These are phyloP conservation scores for Eidolon helvum DNA, from an alignment of 2,113 vertebrate genomes.

Conservation along the genomic window DNA sequence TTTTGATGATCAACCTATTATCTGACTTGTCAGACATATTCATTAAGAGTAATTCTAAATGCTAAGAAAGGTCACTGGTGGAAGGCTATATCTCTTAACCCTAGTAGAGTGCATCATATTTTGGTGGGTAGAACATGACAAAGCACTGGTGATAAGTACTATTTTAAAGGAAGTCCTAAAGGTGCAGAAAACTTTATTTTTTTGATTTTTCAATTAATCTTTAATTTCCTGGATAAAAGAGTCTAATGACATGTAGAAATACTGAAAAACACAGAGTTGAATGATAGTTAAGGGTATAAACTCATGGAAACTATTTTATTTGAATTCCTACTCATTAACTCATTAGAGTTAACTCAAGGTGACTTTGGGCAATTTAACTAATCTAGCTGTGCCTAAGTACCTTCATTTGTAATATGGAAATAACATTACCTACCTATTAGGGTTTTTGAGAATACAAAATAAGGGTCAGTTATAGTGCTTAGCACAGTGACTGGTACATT, in stretches of 20 bases:
- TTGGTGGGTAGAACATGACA: neutral
- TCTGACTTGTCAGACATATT: neutral
- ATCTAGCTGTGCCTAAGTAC: neutral
- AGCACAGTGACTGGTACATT: neutral
- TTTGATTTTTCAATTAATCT: slow-evolving; percentile 6
- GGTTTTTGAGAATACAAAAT: neutral
- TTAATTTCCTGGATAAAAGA: slow-evolving; percentile 34
- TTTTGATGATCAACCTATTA: neutral
- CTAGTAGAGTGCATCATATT: neutral
- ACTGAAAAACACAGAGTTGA: neutral
- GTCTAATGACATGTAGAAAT: neutral
- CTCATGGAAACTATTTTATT: neutral
- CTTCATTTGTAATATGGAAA: slow-evolving; percentile 26
- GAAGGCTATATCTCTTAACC: neutral
- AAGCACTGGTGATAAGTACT: neutral
- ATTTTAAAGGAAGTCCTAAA: slow-evolving; percentile 27
- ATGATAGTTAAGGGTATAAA: neutral
- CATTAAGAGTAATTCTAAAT: neutral
- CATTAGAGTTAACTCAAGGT: neutral
- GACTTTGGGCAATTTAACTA: neutral
- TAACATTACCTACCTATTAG: neutral
- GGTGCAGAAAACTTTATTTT: neutral
- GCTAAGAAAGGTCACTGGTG: neutral
- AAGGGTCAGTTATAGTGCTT: neutral
- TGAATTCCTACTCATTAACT: neutral